Conservation (phyloP, 2,113 vertebrate genomes). For the Hippocampus mohnikei region DNA sequence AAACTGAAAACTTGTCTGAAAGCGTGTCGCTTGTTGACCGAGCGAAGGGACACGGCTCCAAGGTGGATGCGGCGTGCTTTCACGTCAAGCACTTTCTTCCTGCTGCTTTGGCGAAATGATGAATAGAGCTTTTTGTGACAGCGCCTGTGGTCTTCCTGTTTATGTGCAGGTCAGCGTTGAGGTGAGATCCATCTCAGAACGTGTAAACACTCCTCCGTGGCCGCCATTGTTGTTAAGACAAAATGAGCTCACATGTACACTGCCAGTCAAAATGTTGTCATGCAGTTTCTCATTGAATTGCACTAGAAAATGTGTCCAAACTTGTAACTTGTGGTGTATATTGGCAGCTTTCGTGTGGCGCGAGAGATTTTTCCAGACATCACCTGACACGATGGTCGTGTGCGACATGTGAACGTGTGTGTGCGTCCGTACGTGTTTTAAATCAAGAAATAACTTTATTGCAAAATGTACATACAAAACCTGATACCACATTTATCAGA, state of each 20-base stretch:
- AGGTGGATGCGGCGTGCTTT: neutral
- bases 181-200: constrained; percentile 64
- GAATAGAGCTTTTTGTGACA: neutral
- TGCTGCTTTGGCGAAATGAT: neutral
- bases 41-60: neutral
- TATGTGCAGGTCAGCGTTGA: constrained; percentile 67
- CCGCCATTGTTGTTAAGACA: neutral
- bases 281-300: neutral
- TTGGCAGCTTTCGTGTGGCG: constrained; percentile 46
- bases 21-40: too few species aligned
- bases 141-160: constrained; percentile 48
- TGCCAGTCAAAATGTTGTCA: neutral
- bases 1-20: too few species aligned
- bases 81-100: neutral
- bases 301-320: neutral
- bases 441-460: constrained; percentile 28
- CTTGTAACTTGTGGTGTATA: constrained; percentile 59
- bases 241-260: neutral
- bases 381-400: constrained; percentile 70
- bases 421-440: constrained; percentile 54
- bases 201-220: constrained; percentile 59
- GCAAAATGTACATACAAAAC: too few species aligned
- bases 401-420: constrained; percentile 40
- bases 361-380: constrained; percentile 68
- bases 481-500: too few species aligned